These are phyloP conservation scores for Crotalus tigris DNA, from an alignment of 2,113 vertebrate species.

Conservation along the genomic window DNA sequence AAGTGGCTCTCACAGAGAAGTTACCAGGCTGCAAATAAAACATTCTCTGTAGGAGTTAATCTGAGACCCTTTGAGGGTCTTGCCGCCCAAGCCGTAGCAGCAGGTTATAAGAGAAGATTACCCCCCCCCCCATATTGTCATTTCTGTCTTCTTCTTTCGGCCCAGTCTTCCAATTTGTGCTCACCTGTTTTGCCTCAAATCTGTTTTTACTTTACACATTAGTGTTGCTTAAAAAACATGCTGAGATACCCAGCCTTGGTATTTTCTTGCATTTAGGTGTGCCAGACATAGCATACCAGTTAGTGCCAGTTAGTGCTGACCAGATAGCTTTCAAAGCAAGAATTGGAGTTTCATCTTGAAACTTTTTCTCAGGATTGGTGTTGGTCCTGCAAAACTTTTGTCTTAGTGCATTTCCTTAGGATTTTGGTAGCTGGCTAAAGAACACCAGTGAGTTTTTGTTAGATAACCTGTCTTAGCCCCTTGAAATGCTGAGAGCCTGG, in stretches of 20 bases:
- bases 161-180: too few species aligned
- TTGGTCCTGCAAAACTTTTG: too few species aligned
- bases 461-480: neutral
- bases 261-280: neutral
- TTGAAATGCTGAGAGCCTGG: neutral
- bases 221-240: neutral
- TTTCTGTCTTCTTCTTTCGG: neutral
- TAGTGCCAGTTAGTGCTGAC: neutral
- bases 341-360: neutral
- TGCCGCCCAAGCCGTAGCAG: neutral
- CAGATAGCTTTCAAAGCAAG: too few species aligned
- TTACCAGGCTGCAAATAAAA: too few species aligned
- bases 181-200: neutral
- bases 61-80: too few species aligned
- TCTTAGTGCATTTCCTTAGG: neutral
- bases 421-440: neutral
- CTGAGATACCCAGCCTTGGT: neutral
- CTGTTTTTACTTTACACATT: neutral
- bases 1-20: neutral
- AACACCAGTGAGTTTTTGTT: neutral
- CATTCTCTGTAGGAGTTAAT: neutral
- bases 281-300: neutral
- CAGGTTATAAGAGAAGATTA: neutral
- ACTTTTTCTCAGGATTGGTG: neutral
- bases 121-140: neutral